Percentiles rank a stretch among this genome's conserved stretches.
Conservation (phyloP, 2,888 invertebrate genomes). For the Callosobruchus maculatus region DNA sequence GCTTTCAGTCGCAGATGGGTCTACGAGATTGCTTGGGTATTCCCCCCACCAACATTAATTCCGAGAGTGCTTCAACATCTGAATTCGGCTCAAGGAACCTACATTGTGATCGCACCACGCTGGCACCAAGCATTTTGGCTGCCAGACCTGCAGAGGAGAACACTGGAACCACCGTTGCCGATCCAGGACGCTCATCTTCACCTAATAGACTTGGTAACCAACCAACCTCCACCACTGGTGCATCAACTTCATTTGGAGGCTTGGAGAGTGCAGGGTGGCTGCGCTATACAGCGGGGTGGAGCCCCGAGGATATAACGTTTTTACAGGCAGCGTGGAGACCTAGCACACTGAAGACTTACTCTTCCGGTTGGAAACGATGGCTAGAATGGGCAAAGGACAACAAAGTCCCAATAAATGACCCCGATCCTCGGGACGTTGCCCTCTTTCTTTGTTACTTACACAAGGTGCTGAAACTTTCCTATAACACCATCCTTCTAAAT, state of each 20-base stretch:
- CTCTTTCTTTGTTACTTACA: conserved; percentile 9
- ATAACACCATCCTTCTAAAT: conserved; percentile 9
- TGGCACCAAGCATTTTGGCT: not conserved
- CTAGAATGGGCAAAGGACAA: conserved; percentile 2
- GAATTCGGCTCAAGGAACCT: not conserved
- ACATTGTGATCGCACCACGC: not conserved
- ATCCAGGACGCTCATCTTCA: conserved; percentile 7
- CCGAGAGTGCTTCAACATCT: not conserved
- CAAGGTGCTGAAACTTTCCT: conserved; percentile 6
- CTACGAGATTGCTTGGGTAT: not conserved
- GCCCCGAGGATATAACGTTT: conserved; percentile 4
- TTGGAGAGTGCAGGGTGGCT: conserved; percentile 20
- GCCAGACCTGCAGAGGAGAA: not conserved
- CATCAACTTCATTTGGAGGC: conserved; percentile 14
- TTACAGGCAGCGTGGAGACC: conserved; percentile 9
- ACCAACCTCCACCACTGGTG: conserved; percentile 2
- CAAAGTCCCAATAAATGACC: conserved; percentile 2
- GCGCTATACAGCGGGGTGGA: conserved; percentile 1
- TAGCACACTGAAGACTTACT: conserved; percentile 10
- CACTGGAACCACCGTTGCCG: not conserved
- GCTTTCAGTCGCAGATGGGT: conserved; percentile 18
- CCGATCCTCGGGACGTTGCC: conserved; percentile 5
- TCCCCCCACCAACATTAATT: not conserved
- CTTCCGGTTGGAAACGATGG: conserved; percentile 11
- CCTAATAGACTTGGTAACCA: conserved; percentile 7